Conservation (phyloP, 2,113 vertebrate genomes). For the Gobio gobio region DNA sequence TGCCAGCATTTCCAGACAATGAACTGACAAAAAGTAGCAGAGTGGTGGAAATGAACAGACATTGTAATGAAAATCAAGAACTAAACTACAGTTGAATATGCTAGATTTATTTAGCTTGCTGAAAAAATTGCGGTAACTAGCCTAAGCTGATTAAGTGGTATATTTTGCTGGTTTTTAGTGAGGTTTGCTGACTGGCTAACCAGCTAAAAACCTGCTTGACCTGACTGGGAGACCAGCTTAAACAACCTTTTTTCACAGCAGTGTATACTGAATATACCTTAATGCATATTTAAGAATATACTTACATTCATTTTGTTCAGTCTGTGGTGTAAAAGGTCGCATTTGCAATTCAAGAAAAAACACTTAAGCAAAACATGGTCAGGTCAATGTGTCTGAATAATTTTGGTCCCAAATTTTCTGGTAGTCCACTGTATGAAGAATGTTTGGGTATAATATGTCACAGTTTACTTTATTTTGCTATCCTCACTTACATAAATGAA, state of each 20-base stretch:
- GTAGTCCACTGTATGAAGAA: no score
- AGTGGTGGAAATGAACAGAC: background rate
- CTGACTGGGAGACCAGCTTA: background rate
- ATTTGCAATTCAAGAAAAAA: no score
- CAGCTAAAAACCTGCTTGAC: background rate
- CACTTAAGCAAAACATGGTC: no score
- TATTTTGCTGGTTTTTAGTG: background rate
- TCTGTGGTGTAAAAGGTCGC: no score
- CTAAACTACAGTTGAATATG: background rate
- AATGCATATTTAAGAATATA: no score
- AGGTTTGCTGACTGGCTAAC: background rate
- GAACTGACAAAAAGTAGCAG: background rate
- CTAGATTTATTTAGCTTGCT: background rate
- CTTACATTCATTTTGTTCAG: background rate
- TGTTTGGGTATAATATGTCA: no score
- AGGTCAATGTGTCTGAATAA: no score
- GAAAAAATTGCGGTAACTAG: background rate
- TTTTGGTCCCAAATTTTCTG: no score
- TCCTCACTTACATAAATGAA: no score
- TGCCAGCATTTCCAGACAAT: background rate
- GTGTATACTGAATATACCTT: background rate
- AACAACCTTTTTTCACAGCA: background rate
- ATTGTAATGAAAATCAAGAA: background rate
- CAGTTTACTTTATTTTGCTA: no score
- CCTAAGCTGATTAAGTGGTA: background rate